Percentiles rank a stretch among this genome's conserved stretches.
phyloP scores from a whole-genome alignment of 1,140 invertebrate species.

The Lithobius niger region DNA sequence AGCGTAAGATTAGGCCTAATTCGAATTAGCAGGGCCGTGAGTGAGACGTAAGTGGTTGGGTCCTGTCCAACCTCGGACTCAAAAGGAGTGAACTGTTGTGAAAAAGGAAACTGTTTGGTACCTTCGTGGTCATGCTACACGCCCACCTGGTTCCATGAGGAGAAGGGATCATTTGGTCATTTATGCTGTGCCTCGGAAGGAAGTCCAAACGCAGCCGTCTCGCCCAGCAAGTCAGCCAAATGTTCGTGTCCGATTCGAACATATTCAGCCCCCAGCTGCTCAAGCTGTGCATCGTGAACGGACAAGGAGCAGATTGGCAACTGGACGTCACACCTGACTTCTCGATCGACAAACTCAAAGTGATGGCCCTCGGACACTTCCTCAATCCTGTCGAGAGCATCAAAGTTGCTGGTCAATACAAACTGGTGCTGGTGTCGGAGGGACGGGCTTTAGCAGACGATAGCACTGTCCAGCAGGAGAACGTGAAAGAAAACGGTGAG shows the following conservation, averaged over 20 bases:
- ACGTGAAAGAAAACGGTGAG: conserved; percentile 30
- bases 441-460: conserved; percentile 27
- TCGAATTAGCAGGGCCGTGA: too few relatives aligned
- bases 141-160: too few relatives aligned
- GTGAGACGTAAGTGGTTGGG: too few relatives aligned
- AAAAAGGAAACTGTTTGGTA: too few relatives aligned
- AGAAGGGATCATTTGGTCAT: conserved; percentile 4
- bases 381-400: conserved; percentile 24
- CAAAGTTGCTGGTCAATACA: conserved; percentile 30
- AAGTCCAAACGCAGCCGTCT: background rate
- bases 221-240: background rate
- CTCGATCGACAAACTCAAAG: conserved; percentile 32
- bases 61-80: too few relatives aligned
- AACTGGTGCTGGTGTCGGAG: conserved; percentile 28
- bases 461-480: conserved; percentile 24
- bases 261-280: conserved; percentile 9
- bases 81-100: too few relatives aligned
- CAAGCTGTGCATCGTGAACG: conserved; percentile 26
- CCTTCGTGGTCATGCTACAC: too few relatives aligned
- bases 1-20: too few relatives aligned
- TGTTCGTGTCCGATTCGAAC: conserved; percentile 8
- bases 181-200: conserved; percentile 4
- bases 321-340: conserved; percentile 26
- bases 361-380: conserved; percentile 28
- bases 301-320: conserved; percentile 25